Evolutionary conservation across 2,113 vertebrate species (phyloP).

Genomic region (Saccopteryx leptura): DNA sequence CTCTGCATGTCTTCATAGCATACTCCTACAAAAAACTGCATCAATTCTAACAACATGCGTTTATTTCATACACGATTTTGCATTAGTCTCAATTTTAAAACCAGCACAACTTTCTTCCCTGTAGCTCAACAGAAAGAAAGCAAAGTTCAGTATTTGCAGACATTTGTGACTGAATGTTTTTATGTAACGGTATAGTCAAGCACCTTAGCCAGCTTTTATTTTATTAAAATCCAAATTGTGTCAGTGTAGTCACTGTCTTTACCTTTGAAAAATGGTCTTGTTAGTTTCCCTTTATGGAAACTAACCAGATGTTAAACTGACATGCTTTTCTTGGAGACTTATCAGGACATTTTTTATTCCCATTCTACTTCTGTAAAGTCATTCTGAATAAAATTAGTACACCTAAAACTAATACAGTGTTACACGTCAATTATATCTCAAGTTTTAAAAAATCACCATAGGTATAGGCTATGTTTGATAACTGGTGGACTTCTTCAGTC

Average conservation of each 20-base stretch:
- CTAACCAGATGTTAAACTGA: background rate
- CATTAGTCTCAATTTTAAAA: conserved; percentile 9
- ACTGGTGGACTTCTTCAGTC: background rate
- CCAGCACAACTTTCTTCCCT: background rate
- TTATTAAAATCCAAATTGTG: background rate
- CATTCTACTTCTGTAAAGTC: background rate
- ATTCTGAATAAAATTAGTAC: conserved; percentile 40
- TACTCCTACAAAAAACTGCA: background rate
- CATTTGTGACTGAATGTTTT: background rate
- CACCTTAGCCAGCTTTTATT: background rate
- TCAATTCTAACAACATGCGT: background rate
- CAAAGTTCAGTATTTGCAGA: background rate
- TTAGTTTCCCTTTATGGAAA: background rate
- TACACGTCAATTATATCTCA: background rate
- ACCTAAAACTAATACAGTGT: background rate
- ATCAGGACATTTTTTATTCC: background rate
- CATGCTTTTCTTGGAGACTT: background rate
- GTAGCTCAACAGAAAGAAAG: background rate
- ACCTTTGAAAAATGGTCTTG: background rate
- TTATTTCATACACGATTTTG: background rate
- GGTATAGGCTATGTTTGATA: background rate
- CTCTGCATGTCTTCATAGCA: background rate
- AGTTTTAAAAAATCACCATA: background rate
- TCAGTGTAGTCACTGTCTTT: background rate
- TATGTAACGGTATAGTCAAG: background rate